phyloP scores from a whole-genome alignment of 2,888 invertebrate species.

The Nebria salina region DNA sequence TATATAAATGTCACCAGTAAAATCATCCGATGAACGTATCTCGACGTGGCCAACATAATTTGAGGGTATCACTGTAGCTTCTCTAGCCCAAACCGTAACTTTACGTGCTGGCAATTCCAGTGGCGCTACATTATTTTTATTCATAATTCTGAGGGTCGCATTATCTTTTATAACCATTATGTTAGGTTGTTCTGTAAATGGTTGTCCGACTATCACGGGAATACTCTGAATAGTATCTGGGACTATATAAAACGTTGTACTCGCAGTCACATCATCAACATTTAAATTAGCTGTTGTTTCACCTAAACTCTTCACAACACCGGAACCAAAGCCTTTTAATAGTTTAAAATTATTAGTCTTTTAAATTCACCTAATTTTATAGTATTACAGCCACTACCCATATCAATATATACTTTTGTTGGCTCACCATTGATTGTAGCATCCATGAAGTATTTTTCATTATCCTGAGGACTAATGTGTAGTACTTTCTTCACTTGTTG shows the following conservation, averaged over 20 bases:
- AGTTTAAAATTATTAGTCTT: too few species aligned
- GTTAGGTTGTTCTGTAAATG: conserved; percentile 19
- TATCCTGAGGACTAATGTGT: too few species aligned
- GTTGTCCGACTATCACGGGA: conserved; percentile 17
- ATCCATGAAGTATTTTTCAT: too few species aligned
- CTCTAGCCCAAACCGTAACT: conserved; percentile 2
- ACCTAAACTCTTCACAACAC: too few species aligned
- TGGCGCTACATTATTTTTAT: neutral
- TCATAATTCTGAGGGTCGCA: neutral
- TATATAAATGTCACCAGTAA: neutral
- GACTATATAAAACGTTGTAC: neutral
- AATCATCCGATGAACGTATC: too few species aligned
- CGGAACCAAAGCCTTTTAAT: too few species aligned
- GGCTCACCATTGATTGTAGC: too few species aligned
- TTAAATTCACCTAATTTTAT: too few species aligned
- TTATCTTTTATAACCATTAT: conserved; percentile 18
- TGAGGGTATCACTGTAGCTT: conserved; percentile 14
- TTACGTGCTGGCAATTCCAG: neutral
- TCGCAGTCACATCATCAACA: neutral
- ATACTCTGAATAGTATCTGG: conserved; percentile 3
- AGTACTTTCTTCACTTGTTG: too few species aligned
- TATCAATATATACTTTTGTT: too few species aligned
- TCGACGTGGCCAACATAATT: conserved; percentile 2
- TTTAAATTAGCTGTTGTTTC: too few species aligned
- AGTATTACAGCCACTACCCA: too few species aligned